Percentiles rank a stretch among this genome's conserved stretches.
Evolutionary conservation across 2,888 invertebrate genomes (phyloP).

Genomic region (Gnatocerus cornutus): DNA sequence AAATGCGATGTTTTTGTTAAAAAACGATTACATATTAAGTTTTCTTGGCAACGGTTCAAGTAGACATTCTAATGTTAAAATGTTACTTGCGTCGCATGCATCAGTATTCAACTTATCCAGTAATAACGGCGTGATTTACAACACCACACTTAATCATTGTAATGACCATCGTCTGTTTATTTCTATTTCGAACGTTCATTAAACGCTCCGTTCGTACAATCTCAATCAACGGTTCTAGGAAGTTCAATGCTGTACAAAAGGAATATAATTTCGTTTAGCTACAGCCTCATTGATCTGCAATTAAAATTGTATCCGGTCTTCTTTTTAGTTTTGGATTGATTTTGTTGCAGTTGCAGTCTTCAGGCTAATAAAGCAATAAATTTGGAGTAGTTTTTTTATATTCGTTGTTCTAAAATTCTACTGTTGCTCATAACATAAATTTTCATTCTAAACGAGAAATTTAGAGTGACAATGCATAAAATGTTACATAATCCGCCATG

Average conservation of each 20-base stretch:
- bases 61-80: conserved; percentile 58
- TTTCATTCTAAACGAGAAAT: no score
- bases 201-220: conserved; percentile 52
- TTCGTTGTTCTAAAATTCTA: no score
- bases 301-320: not conserved
- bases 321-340: no score
- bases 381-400: no score
- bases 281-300: conserved; percentile 1
- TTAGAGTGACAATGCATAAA: no score
- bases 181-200: conserved; percentile 57
- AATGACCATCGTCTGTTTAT: conserved; percentile 64
- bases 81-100: conserved; percentile 56
- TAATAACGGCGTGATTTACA: conserved; percentile 65
- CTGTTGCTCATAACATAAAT: no score
- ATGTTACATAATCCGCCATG: no score
- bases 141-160: conserved; percentile 64
- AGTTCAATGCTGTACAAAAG: conserved; percentile 52
- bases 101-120: conserved; percentile 61
- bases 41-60: conserved; percentile 60
- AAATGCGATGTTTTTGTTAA: conserved; percentile 7
- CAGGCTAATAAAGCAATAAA: no score
- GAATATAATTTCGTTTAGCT: conserved; percentile 23
- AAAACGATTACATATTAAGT: conserved; percentile 36
- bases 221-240: conserved; percentile 53
- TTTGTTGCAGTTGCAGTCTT: no score